Evolutionary conservation across 1,140 invertebrate species (phyloP), one percentile per base, ranked within the genome.

Genomic region (Drosophila carrolli): DNA sequence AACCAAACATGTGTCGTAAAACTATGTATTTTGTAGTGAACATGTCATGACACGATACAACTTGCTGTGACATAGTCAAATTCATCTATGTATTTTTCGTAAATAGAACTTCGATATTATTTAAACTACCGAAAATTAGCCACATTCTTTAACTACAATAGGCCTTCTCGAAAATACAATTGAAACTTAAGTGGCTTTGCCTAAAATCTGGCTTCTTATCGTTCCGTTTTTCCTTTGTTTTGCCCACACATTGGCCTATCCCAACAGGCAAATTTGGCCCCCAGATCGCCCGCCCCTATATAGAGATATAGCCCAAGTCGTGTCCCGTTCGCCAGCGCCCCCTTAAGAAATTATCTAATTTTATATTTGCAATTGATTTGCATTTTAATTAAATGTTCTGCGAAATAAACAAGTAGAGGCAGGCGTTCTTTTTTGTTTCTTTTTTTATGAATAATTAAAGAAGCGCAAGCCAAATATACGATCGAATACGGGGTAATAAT

Each of bases 401-500:
- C 32, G 29, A 59, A 23, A 48, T 55, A 47, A 35, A 47, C n/a
- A 43, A 56, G 2, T 23, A 19, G 16, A n/a, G 23, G 37, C n/a
- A 16, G n/a, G 19, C 50, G 55, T 13, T 38, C 14, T 50, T 48
- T 8, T 38, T 13, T 38, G 16, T 16, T 16, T 16, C 16, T 29
- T 44, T 38, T 58, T 51, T 41, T 60, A 44, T 46, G 23, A 38
- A 43, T 37, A 66, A 57, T 57, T 37, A 55, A 50, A 51, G 38
- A 44, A 14, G 32, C 13, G 23, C 32, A 7, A 32, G 23, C 19
- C 32, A 40, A 60, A 47, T 11, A 63, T 11, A 44, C 14, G 11
- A 65, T 38, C 6, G 29, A 16, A 55, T 40, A 11, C 16, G 10
- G 11, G 14, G 23, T 6, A 32, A 38, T 16, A 41, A 23, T 41